Evolutionary conservation across 2,797 vertebrate genomes (phyloP).

Genomic region (Clamator glandarius): DNA sequence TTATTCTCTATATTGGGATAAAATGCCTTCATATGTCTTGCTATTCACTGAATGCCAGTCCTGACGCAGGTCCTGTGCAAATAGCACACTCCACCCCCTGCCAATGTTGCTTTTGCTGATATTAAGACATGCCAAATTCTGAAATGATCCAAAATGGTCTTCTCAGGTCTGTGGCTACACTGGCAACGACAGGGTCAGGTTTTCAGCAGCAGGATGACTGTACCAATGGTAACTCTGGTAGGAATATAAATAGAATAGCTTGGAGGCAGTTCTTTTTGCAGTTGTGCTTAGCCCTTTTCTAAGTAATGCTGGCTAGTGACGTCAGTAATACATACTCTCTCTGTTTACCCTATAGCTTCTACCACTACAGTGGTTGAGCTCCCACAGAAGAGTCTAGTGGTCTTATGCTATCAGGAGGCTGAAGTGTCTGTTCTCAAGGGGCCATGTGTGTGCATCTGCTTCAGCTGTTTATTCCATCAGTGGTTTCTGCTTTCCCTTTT

Average conservation of each 20-base stretch:
- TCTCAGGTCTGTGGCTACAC: slow-evolving; percentile 36
- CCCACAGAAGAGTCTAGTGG: neutral
- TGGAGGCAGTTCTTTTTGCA: slow-evolving; percentile 54
- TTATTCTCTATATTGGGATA: slow-evolving; percentile 76
- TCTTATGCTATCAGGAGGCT: neutral
- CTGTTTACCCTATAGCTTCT: slow-evolving; percentile 15
- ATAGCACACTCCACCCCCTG: slow-evolving; percentile 60
- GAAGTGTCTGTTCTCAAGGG: neutral
- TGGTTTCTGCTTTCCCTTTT: neutral
- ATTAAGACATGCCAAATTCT: slow-evolving; percentile 56
- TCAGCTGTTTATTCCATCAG: neutral
- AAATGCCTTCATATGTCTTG: slow-evolving; percentile 73
- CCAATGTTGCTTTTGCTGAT: slow-evolving; percentile 54
- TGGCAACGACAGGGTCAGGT: slow-evolving; percentile 37
- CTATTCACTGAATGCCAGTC: slow-evolving; percentile 73
- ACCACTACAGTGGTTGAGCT: neutral
- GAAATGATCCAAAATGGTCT: slow-evolving; percentile 41
- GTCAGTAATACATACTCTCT: slow-evolving; percentile 15
- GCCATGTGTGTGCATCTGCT: neutral
- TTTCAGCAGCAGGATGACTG: slow-evolving; percentile 55
- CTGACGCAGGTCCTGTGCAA: slow-evolving; percentile 68
- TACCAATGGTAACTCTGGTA: slow-evolving; percentile 31
- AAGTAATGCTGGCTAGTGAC: slow-evolving; percentile 49
- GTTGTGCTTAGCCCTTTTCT: slow-evolving; percentile 28
- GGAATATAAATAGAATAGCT: slow-evolving; percentile 66